phyloP scores from a whole-genome alignment of 2,888 invertebrate species.

The Tillus elongatus region DNA sequence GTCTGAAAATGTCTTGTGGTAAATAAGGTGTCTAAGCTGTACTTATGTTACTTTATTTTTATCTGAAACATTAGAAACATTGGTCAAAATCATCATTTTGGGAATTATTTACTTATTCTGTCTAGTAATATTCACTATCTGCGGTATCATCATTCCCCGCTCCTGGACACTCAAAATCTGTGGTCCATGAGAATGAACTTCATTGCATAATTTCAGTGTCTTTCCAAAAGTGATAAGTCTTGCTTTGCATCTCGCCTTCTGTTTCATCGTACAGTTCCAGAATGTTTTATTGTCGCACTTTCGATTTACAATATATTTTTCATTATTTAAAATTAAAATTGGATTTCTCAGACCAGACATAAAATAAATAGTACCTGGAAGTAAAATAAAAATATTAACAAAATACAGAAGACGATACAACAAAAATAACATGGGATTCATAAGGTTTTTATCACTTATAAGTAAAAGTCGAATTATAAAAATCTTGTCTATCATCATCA shows the following conservation, averaged over 20 bases:
- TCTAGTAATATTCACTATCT: too few species aligned
- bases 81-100: neutral
- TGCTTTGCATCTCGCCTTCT: slow-evolving; percentile 10
- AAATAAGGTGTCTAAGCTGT: too few species aligned
- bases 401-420: too few species aligned
- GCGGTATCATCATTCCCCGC: too few species aligned
- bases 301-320: neutral
- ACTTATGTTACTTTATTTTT: neutral
- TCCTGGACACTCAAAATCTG: too few species aligned
- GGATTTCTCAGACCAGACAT: neutral
- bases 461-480: too few species aligned
- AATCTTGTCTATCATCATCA: too few species aligned
- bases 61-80: neutral
- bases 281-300: slow-evolving; percentile 5
- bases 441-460: too few species aligned
- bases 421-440: too few species aligned
- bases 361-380: neutral
- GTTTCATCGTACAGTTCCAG: slow-evolving; percentile 12
- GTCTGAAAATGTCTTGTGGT: too few species aligned
- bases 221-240: slow-evolving; percentile 11
- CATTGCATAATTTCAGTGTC: slow-evolving; percentile 8
- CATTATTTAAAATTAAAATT: neutral
- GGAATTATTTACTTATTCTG: too few species aligned
- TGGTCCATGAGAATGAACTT: slow-evolving; percentile 7
- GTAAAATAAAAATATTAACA: too few species aligned